These are phyloP conservation scores for Enchytraeus crypticus DNA, from an alignment of 2,888 invertebrate genomes.

Conservation along the genomic window DNA sequence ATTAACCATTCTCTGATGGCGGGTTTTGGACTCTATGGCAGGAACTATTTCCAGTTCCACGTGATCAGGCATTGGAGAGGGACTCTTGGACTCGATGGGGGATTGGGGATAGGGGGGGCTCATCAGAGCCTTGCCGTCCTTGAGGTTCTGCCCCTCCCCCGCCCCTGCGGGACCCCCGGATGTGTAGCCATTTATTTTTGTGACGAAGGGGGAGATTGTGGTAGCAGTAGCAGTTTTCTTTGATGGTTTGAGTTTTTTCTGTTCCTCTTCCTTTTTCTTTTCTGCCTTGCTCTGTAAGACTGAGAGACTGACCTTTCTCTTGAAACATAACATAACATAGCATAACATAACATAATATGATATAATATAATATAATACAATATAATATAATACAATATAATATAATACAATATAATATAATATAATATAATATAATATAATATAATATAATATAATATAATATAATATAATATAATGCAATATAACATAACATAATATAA, in stretches of 20 bases:
- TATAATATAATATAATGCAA: too few species aligned
- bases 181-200: constrained; percentile 9
- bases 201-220: background rate
- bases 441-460: too few species aligned
- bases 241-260: background rate
- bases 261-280: constrained; percentile 12
- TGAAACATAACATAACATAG: background rate
- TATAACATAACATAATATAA: background rate
- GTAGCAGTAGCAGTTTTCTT: background rate
- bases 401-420: too few species aligned
- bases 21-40: background rate
- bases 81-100: too few species aligned
- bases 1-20: background rate
- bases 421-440: too few species aligned
- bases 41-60: constrained; percentile 16
- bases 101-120: too few species aligned
- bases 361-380: too few species aligned
- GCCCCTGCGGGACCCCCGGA: constrained; percentile 11
- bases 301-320: constrained; percentile 27
- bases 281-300: constrained; percentile 28
- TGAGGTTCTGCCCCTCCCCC: constrained; percentile 22
- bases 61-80: too few species aligned
- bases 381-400: too few species aligned
- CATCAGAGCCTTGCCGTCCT: constrained; percentile 24
- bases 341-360: too few species aligned